Conservation (phyloP, 2,888 invertebrate species). For the Arrhopalites spinosus region DNA sequence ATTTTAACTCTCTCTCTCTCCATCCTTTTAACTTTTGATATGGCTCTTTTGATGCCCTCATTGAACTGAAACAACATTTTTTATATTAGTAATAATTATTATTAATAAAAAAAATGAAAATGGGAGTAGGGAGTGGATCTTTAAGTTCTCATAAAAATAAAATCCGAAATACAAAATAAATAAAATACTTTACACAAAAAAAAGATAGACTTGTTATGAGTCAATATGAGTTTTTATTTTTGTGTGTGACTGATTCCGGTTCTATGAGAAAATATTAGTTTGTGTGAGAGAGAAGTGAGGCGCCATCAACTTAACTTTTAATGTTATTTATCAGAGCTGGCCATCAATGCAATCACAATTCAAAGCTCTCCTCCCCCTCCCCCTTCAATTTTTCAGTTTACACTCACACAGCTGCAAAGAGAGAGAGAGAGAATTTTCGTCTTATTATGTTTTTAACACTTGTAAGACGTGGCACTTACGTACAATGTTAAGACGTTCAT, state of each 20-base stretch:
- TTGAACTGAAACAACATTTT: too few relatives aligned
- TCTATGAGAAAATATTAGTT: not conserved
- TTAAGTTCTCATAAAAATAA: too few relatives aligned
- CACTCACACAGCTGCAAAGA: not conserved
- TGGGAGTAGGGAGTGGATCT: too few relatives aligned
- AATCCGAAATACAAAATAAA: too few relatives aligned
- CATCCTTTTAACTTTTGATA: too few relatives aligned
- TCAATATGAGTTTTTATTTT: not conserved
- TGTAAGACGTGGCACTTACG: not conserved
- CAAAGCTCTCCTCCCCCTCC: not conserved
- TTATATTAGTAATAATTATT: too few relatives aligned
- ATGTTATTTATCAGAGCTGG: constrained; percentile 13
- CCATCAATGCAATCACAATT: constrained; percentile 10
- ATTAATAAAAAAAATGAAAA: too few relatives aligned
- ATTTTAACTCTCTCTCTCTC: too few relatives aligned
- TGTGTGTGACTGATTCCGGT: not conserved
- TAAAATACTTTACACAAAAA: too few relatives aligned
- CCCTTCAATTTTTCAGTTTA: not conserved
- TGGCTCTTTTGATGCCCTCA: too few relatives aligned
- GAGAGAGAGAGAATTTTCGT: not conserved
- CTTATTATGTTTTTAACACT: not conserved
- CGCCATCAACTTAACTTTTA: not conserved
- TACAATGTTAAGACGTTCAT: too few relatives aligned
- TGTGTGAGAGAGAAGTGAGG: not conserved
- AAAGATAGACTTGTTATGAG: too few relatives aligned